Evolutionary conservation across 2,888 invertebrate genomes (phyloP).

Genomic region (Spisula subtruncata): DNA sequence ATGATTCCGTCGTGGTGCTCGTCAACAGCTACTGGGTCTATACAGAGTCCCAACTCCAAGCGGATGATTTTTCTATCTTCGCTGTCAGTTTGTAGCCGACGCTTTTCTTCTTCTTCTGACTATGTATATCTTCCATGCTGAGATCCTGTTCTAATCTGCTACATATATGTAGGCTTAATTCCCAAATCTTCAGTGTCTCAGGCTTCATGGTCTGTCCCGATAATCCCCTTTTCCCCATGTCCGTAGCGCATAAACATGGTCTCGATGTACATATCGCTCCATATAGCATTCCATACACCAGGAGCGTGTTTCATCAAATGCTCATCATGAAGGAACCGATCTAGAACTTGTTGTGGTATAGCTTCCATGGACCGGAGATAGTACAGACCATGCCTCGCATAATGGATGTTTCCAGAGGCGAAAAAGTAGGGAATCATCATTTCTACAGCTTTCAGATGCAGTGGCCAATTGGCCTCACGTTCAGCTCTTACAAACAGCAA

Average conservation of each 20-base stretch:
- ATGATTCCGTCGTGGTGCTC: slow-evolving; percentile 42
- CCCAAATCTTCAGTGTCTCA: slow-evolving; percentile 70
- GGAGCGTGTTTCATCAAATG: slow-evolving; percentile 18
- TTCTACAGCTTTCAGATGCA: slow-evolving; percentile 66
- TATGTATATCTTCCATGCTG: too few relatives aligned
- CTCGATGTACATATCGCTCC: slow-evolving; percentile 78
- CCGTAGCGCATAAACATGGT: slow-evolving; percentile 77
- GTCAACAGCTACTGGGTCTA: slow-evolving; percentile 30
- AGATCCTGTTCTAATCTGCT: slow-evolving; percentile 55
- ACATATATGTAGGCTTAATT: slow-evolving; percentile 67
- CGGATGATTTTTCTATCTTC: slow-evolving; percentile 36
- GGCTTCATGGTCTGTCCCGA: slow-evolving; percentile 75
- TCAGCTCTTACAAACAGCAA: slow-evolving; percentile 70
- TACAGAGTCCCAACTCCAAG: slow-evolving; percentile 43
- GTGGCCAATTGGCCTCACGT: slow-evolving; percentile 70
- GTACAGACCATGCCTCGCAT: slow-evolving; percentile 72
- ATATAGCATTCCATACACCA: slow-evolving; percentile 76
- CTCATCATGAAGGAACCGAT: neutral
- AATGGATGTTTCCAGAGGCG: slow-evolving; percentile 72
- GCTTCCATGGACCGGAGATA: slow-evolving; percentile 70
- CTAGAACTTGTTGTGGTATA: slow-evolving; percentile 44
- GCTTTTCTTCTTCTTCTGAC: neutral
- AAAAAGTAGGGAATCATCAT: slow-evolving; percentile 75
- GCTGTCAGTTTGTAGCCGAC: slow-evolving; percentile 39
- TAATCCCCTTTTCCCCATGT: slow-evolving; percentile 71